phyloP scores from a whole-genome alignment of 92 coral and sea anemone species.

The Porites evermanni region DNA sequence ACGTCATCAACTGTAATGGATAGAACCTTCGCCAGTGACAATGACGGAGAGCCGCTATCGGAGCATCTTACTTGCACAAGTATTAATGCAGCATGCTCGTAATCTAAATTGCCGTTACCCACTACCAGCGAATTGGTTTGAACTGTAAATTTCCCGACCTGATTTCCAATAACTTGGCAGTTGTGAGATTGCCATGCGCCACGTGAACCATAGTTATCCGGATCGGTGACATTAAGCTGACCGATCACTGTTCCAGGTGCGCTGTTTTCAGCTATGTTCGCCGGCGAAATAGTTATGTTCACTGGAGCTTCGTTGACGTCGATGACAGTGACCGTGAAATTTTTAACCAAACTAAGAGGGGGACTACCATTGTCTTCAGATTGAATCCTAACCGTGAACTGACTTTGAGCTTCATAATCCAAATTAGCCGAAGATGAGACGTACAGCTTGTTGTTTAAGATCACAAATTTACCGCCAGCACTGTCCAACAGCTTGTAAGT shows the following conservation, averaged over 20 bases:
- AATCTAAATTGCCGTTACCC: slow-evolving; percentile 70
- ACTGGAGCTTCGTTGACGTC: slow-evolving; percentile 93
- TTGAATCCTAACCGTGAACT: slow-evolving; percentile 53
- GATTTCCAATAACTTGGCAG: slow-evolving; percentile 72
- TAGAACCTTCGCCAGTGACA: slow-evolving; percentile 47
- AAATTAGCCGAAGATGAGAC: slow-evolving; percentile 77
- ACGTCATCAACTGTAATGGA: slow-evolving; percentile 64
- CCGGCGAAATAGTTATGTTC: slow-evolving; percentile 63
- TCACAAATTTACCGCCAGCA: slow-evolving; percentile 79
- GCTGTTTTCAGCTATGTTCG: slow-evolving; percentile 86
- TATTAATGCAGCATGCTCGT: slow-evolving; percentile 64
- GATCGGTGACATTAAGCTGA: slow-evolving; percentile 82
- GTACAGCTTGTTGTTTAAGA: slow-evolving; percentile 69
- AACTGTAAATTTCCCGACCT: slow-evolving; percentile 70
- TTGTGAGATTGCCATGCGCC: slow-evolving; percentile 80
- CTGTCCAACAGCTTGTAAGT: slow-evolving; percentile 61
- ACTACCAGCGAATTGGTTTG: slow-evolving; percentile 57
- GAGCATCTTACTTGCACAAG: slow-evolving; percentile 72
- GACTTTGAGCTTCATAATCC: slow-evolving; percentile 62
- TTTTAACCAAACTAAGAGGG: slow-evolving; percentile 38
- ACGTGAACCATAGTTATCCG: slow-evolving; percentile 78
- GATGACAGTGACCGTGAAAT: slow-evolving; percentile 60
- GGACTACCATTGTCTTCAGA: slow-evolving; percentile 75
- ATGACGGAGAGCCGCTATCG: slow-evolving; percentile 75
- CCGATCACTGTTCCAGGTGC: slow-evolving; percentile 80